These are phyloP conservation scores for Unio delphinus DNA, from an alignment of 2,888 invertebrate genomes.

Conservation along the genomic window DNA sequence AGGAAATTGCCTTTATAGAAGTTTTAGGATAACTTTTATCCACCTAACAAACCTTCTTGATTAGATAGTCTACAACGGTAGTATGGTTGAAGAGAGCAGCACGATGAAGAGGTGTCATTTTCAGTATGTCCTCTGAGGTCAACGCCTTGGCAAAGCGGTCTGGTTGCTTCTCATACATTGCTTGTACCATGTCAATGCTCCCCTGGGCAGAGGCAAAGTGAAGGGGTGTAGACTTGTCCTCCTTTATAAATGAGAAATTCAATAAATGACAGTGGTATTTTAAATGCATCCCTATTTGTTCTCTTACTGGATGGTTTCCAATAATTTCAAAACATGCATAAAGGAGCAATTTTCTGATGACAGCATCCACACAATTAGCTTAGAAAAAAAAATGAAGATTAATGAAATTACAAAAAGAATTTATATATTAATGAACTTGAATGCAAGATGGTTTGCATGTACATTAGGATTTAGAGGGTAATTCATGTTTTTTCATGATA, in stretches of 20 bases:
- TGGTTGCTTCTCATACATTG: conserved; percentile 81
- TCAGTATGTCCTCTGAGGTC: conserved; percentile 84
- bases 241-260: conserved; percentile 73
- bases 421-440: too few species aligned
- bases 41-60: conserved; percentile 72
- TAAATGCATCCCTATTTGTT: neutral
- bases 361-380: too few species aligned
- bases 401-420: too few species aligned
- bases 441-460: too few species aligned
- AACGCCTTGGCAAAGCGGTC: conserved; percentile 75
- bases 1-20: neutral
- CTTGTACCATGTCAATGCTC: conserved; percentile 86
- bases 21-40: neutral
- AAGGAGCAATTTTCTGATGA: too few species aligned
- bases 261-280: neutral
- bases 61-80: conserved; percentile 80
- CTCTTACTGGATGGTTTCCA: neutral
- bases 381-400: too few species aligned
- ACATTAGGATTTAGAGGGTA: too few species aligned
- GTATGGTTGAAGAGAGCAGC: conserved; percentile 94
- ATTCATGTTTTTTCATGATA: too few species aligned
- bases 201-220: conserved; percentile 91
- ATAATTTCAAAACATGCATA: too few species aligned
- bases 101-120: conserved; percentile 92
- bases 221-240: conserved; percentile 89